Evolutionary conservation across 1,140 invertebrate species (phyloP), one percentile per base, ranked within the genome.

Genomic region (Sycophila sp.): DNA sequence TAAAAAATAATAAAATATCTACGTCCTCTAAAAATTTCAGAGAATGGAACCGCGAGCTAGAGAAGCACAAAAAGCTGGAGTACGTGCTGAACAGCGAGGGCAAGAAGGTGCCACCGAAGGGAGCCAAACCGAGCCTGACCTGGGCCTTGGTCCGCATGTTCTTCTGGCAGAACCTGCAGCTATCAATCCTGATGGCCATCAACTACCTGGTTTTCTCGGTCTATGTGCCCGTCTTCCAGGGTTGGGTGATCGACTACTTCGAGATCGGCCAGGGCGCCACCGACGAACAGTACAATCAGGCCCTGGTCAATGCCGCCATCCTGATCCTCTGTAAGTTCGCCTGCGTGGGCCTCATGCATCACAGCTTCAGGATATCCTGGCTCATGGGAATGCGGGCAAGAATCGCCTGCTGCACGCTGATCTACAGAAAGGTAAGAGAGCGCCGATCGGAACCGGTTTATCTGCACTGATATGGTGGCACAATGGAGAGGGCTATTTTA

Each of bases 341-440:
- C 0, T 75, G 76, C 2, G 81, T 86, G 24, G 76, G 85, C 11
- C 72, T 87, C 4, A 30, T 69, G 15, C 88, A 89, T 58, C 88
- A 91, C 36, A 81, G 78, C 0, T 84, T 81, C 22, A 71, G 87
- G 10, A 78, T 79, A 13, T 76, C 83, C 26, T 82, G 86, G 28
- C 81, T 86, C 55, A 86, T 89, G 11, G 90, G 90, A 17, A 91
- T 91, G 89, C 86, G 87, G 73, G 73, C 90, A 2, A 81, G 90
- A 63, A 76, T 90, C 13, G 89, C 90, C 2, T 88, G 88, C 30
- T 89, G 88, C 60, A 87, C 89, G 0, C 77, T 91, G 0, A 83
- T 92, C 75, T 92, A 91, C 66, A 86, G 89, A 83, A 91, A 91
- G 86, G 90, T 91, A 81, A 71, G 30, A 28, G 0, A 2, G 7